Conservation (phyloP, 2,888 invertebrate species). For the Dexiosoma caninum region DNA sequence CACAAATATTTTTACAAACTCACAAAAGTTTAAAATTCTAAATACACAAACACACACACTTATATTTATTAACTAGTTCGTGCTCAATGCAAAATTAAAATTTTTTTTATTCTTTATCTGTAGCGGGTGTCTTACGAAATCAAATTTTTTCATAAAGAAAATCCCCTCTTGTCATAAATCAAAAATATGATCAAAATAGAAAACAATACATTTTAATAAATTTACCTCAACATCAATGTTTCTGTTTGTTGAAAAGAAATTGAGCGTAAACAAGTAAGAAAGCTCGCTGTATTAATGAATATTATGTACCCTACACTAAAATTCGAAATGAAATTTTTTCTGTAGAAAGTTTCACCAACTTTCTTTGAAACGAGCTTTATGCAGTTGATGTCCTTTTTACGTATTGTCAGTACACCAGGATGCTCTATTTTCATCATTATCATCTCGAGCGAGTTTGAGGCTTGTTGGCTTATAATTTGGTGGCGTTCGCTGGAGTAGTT, state of each 20-base stretch:
- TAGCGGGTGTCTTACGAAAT: conserved; percentile 40
- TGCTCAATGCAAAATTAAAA: conserved; percentile 58
- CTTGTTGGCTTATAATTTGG: no score
- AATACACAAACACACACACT: not conserved
- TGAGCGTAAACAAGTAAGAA: not conserved
- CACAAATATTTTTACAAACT: not conserved
- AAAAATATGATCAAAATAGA: conserved; percentile 25
- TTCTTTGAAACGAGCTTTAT: no score
- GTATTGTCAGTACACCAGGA: no score
- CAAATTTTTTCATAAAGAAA: conserved; percentile 14
- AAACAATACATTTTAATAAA: conserved; percentile 30
- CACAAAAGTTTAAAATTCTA: not conserved
- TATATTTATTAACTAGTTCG: conserved; percentile 48
- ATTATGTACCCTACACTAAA: not conserved
- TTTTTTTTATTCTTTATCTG: conserved; percentile 6
- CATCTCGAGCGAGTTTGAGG: no score
- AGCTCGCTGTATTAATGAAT: not conserved
- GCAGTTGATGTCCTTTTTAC: no score
- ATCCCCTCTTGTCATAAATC: conserved; percentile 47
- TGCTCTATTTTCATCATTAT: no score
- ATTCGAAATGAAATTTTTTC: no score
- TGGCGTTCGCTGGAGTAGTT: no score
- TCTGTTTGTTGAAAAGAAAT: not conserved
- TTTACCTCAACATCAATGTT: conserved; percentile 27
- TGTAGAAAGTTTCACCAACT: no score